phyloP scores from a whole-genome alignment of 2,888 invertebrate species.

The Drosophila limbata region DNA sequence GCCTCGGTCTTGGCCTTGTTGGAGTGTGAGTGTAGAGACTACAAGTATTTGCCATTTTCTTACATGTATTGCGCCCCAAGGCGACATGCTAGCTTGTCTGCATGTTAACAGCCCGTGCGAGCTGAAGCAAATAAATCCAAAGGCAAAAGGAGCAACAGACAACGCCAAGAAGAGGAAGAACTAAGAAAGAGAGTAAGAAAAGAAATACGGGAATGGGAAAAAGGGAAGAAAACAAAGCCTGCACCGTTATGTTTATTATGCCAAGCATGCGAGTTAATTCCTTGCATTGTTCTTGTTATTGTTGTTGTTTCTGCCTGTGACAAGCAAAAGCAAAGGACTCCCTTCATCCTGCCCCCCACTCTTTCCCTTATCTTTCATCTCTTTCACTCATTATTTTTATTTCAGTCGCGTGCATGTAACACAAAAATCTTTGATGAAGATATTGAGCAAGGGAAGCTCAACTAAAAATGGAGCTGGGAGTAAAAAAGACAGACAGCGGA shows the following conservation, averaged over 20 bases:
- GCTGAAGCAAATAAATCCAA: slow-evolving; percentile 46
- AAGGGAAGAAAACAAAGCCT: slow-evolving; percentile 23
- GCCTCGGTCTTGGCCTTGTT: slow-evolving; percentile 3
- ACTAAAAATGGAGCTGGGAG: neutral
- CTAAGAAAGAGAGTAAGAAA: neutral
- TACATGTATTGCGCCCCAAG: slow-evolving; percentile 61
- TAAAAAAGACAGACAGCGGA: neutral
- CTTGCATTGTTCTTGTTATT: slow-evolving; percentile 48
- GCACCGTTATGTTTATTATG: slow-evolving; percentile 73
- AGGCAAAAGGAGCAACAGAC: slow-evolving; percentile 36
- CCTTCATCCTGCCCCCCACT: neutral
- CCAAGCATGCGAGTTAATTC: slow-evolving; percentile 78
- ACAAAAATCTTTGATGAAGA: slow-evolving; percentile 59
- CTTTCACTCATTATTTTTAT: slow-evolving; percentile 66
- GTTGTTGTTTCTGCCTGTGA: slow-evolving; percentile 33
- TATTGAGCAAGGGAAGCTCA: slow-evolving; percentile 27
- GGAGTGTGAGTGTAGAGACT: slow-evolving; percentile 47
- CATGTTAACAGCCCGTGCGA: slow-evolving; percentile 49
- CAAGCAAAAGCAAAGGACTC: slow-evolving; percentile 35
- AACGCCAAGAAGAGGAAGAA: neutral
- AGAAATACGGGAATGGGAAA: slow-evolving; percentile 30
- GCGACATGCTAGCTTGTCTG: slow-evolving; percentile 41
- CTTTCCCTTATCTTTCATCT: slow-evolving; percentile 15
- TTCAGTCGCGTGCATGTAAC: slow-evolving; percentile 70
- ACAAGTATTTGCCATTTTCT: slow-evolving; percentile 76